Conservation (phyloP, 2,888 invertebrate species). For the Sphecodes monilicornis region DNA sequence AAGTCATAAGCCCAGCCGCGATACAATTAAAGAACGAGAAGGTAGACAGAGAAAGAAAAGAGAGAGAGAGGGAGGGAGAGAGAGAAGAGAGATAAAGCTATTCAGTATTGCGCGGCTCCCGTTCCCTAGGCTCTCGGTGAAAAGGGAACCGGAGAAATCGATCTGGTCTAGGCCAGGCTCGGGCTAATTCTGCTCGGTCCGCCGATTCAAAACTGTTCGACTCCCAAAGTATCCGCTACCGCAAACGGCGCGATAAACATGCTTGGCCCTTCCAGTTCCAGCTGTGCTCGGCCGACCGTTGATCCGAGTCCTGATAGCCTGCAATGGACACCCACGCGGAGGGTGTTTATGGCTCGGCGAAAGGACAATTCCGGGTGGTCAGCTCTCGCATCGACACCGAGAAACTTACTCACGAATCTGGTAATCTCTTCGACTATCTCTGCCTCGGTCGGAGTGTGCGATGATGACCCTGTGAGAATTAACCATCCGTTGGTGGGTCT, state of each 20-base stretch:
- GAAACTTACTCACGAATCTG: neutral
- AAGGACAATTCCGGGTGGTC: neutral
- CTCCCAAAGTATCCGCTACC: constrained; percentile 61
- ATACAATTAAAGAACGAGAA: constrained; percentile 7
- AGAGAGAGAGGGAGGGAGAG: neutral
- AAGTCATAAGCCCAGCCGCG: constrained; percentile 16
- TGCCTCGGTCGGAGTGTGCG: neutral
- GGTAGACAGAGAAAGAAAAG: neutral
- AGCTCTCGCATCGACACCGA: neutral
- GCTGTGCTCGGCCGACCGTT: neutral
- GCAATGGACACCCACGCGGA: neutral
- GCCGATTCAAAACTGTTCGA: constrained; percentile 73
- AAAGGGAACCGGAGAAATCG: constrained; percentile 61
- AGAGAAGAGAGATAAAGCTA: neutral
- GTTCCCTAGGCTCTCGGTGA: neutral
- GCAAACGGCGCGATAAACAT: constrained; percentile 52
- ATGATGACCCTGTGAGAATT: neutral
- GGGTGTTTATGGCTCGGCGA: neutral
- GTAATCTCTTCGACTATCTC: neutral
- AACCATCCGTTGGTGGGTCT: neutral
- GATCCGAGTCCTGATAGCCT: neutral
- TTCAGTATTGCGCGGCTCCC: constrained; percentile 30
- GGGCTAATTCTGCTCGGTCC: constrained; percentile 72
- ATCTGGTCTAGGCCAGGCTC: constrained; percentile 62
- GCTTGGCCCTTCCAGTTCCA: neutral